A percentile compares a stretch with the other conserved stretches of the same genome.
These are phyloP conservation scores for Mus pahari DNA, from an alignment of 2,113 vertebrate genomes.

Conservation along the genomic window DNA sequence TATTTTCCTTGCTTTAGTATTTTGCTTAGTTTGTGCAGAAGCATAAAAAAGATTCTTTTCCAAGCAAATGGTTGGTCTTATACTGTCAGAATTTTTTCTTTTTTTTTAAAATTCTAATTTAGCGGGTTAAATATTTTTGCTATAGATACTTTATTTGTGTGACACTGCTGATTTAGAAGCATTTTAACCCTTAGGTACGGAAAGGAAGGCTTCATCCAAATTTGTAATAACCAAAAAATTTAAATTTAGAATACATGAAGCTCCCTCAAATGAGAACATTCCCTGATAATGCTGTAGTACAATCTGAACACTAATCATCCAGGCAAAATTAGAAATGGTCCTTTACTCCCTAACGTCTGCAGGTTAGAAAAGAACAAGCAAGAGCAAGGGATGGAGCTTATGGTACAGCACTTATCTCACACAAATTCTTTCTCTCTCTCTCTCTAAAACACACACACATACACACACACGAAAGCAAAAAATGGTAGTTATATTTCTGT, in stretches of 20 bases:
- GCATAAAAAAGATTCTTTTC: neutral
- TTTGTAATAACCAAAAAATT: slow-evolving; percentile 8
- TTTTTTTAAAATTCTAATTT: neutral
- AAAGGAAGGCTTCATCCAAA: neutral
- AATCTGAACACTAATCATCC: neutral
- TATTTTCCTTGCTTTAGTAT: neutral
- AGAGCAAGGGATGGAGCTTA: neutral
- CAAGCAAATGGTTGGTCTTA: slow-evolving; percentile 9
- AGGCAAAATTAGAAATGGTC: neutral
- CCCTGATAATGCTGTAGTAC: neutral
- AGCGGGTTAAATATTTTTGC: neutral
- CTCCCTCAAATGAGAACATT: neutral
- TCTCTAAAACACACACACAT: too few relatives aligned
- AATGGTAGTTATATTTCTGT: neutral
- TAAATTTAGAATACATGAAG: neutral
- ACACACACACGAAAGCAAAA: neutral
- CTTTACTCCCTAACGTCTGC: slow-evolving; percentile 9
- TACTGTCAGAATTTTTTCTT: neutral
- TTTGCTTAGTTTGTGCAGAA: neutral
- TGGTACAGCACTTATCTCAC: neutral
- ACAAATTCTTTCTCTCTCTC: too few relatives aligned
- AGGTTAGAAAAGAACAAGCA: slow-evolving; percentile 38
- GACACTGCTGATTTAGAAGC: neutral
- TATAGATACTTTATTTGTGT: neutral
- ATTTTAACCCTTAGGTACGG: neutral